Base-by-base conservation (phyloP, 2,113 vertebrate genomes). In the Vireo altiloquus region DNA sequence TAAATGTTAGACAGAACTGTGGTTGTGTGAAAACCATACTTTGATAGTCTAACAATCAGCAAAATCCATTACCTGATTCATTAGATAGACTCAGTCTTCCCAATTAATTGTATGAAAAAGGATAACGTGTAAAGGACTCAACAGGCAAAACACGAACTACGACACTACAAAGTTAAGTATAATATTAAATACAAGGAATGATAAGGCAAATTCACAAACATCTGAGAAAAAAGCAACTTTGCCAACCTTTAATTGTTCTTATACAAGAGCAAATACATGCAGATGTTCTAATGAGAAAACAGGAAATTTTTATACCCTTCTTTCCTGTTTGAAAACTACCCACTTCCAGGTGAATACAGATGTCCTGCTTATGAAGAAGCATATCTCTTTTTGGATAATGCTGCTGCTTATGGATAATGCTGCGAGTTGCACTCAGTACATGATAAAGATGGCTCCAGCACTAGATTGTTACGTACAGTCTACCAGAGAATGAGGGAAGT, bases 361-460 rank as follows among this genome's bases (percentile, higher is more conserved):
- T 53, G 6, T 37, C 33, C 5, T 74, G 13, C 10, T 54, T 49
- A 20, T 70, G 80, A 53, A 69, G 33, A 50, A 91, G 10, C 21
- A 49, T 23, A 15, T 11, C 77, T 74, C 39, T n/a, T 24, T 28
- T 1, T 71, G 57, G 19, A 19, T 39, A 66, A 56, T 16, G 14
- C 19, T 19, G 16, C 21, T 71, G 15, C 44, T n/a, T n/a, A n/a
- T n/a, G n/a, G n/a, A n/a, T n/a, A n/a, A n/a, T n/a, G n/a, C 52
- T 81, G 16, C 0, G 0, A 6, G 6, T 22, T 83, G 24, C 13
- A n/a, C 15, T 22, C 8, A 35, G 6, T 13, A 13, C 0, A 1
- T 23, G 16, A 46, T 24, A 65, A 77, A 66, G 16, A 11, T 25
- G 16, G 2, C 3, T 83, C 16, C 25, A 52, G 16, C 9, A 35